Conservation (phyloP, 2,888 invertebrate genomes). For the Scaptomyza reducta region DNA sequence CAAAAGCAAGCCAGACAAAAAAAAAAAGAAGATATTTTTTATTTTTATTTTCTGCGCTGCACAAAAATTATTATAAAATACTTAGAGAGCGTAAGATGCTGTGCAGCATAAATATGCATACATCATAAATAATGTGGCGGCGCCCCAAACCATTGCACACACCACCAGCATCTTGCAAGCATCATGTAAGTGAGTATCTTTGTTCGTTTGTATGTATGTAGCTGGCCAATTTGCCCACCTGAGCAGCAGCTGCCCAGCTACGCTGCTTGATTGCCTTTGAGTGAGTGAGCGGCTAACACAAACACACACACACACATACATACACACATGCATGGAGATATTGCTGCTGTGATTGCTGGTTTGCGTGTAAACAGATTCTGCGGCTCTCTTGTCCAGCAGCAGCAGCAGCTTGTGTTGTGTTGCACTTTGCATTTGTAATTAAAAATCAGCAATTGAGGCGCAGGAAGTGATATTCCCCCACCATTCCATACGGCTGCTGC, state of each 20-base stretch:
- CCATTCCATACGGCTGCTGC: slow-evolving; percentile 1
- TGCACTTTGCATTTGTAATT: slow-evolving; percentile 77
- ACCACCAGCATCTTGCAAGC: slow-evolving; percentile 38
- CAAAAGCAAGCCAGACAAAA: slow-evolving; percentile 16
- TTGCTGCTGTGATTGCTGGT: slow-evolving; percentile 62
- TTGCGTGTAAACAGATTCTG: slow-evolving; percentile 74
- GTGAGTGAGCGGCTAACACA: slow-evolving; percentile 43
- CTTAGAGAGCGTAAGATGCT: slow-evolving; percentile 65
- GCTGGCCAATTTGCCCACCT: slow-evolving; percentile 63
- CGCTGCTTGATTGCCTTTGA: slow-evolving; percentile 64
- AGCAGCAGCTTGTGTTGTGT: slow-evolving; percentile 12
- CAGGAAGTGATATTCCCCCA: slow-evolving; percentile 64
- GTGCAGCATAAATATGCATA: slow-evolving; percentile 75
- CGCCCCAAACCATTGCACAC: slow-evolving; percentile 59
- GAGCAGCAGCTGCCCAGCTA: slow-evolving; percentile 41
- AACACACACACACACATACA: slow-evolving; percentile 33
- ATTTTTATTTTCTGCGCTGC: slow-evolving; percentile 10
- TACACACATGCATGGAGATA: slow-evolving; percentile 7
- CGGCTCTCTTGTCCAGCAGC: slow-evolving; percentile 19
- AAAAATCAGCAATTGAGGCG: slow-evolving; percentile 75
- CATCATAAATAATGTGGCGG: slow-evolving; percentile 76
- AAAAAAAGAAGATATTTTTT: neutral
- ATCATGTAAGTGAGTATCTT: neutral
- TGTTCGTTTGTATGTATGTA: neutral
- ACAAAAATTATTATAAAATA: slow-evolving; percentile 69